Percentiles rank a stretch among this genome's conserved stretches.
Evolutionary conservation across 2,797 vertebrate genomes (phyloP).

Genomic region (Poeciliopsis infans): DNA sequence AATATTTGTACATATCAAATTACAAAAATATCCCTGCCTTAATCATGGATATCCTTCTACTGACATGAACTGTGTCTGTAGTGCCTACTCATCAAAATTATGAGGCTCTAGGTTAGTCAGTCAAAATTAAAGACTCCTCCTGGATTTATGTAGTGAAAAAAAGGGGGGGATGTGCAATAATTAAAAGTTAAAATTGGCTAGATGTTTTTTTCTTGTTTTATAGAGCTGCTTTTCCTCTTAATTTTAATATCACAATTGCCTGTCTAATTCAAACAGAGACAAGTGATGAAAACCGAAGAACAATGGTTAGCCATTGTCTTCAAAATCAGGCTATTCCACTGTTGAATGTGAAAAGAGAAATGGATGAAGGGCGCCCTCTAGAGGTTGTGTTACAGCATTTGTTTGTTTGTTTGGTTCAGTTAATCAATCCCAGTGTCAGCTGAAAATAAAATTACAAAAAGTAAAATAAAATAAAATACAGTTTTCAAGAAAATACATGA

Average conservation of each 20-base stretch:
- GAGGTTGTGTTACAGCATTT: neutral
- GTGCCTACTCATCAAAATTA: neutral
- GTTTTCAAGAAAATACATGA: neutral
- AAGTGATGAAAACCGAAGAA: neutral
- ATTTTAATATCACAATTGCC: neutral
- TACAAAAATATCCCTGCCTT: constrained; percentile 1
- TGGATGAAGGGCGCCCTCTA: neutral
- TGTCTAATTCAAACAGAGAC: neutral
- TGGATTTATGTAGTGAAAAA: neutral
- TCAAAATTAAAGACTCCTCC: neutral
- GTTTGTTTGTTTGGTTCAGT: neutral
- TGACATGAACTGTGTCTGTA: neutral
- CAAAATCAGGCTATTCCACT: neutral
- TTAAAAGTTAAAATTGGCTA: neutral
- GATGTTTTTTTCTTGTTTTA: neutral
- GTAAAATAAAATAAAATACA: neutral
- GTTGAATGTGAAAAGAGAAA: neutral
- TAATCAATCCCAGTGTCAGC: neutral
- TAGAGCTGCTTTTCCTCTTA: neutral
- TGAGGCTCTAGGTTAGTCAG: neutral
- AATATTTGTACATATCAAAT: constrained; percentile 26
- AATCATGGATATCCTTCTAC: neutral
- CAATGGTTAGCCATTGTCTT: no score
- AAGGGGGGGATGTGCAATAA: neutral
- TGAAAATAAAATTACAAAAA: neutral